A percentile compares a stretch with the other conserved stretches of the same genome.
Evolutionary conservation across 2,888 invertebrate genomes (phyloP).

Genomic region (Spodoptera picta): DNA sequence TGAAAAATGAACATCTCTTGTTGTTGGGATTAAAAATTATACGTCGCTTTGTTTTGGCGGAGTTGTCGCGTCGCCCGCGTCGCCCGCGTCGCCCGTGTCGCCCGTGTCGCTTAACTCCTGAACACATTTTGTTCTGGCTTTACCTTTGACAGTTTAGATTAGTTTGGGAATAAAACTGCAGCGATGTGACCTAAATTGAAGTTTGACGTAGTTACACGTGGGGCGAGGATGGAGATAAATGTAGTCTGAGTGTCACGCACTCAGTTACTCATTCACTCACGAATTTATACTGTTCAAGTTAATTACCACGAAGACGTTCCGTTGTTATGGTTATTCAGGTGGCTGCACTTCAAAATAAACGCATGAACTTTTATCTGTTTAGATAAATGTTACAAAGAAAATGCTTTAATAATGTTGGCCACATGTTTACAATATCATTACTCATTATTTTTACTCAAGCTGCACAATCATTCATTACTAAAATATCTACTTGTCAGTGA

Average conservation of each 20-base stretch:
- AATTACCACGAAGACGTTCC: too few relatives aligned
- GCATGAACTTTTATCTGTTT: too few relatives aligned
- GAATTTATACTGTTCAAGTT: neutral
- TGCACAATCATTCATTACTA: too few relatives aligned
- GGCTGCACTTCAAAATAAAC: too few relatives aligned
- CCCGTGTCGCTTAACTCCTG: conserved; percentile 13
- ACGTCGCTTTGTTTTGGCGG: conserved; percentile 71
- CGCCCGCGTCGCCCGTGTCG: conserved; percentile 20
- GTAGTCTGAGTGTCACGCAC: too few relatives aligned
- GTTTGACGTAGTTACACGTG: neutral
- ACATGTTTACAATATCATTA: too few relatives aligned
- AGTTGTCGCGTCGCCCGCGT: conserved; percentile 21
- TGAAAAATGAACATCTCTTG: conserved; percentile 86
- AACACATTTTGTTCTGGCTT: conserved; percentile 46
- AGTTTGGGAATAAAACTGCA: conserved; percentile 46
- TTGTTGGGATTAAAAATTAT: conserved; percentile 85
- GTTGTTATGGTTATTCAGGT: too few relatives aligned
- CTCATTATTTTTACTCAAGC: neutral
- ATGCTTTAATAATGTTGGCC: neutral
- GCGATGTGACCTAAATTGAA: conserved; percentile 32
- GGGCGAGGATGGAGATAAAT: neutral
- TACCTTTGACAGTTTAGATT: conserved; percentile 55
- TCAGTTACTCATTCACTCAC: too few relatives aligned
- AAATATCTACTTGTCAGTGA: too few relatives aligned
- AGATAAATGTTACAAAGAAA: too few relatives aligned